These are phyloP conservation scores for Papilio machaon DNA, from an alignment of 1,140 invertebrate species.

Conservation along the genomic window DNA sequence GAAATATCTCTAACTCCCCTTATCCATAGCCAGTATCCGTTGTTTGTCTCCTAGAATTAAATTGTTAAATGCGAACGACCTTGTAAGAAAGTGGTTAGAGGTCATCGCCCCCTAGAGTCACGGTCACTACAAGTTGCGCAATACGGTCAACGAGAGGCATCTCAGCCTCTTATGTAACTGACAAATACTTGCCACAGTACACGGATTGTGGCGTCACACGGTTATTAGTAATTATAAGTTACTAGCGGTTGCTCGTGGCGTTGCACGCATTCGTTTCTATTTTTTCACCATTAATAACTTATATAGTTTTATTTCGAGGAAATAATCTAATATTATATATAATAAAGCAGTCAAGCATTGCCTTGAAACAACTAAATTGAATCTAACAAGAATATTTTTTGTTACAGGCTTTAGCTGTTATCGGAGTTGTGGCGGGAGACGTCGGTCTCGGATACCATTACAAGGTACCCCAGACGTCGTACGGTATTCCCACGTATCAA, in stretches of 20 bases:
- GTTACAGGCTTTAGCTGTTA: constrained; percentile 61
- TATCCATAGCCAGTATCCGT: not conserved
- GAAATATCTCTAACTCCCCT: not conserved
- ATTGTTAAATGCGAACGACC: not conserved
- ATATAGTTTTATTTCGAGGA: no score
- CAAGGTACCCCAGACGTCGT: constrained; percentile 61
- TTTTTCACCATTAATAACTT: no score
- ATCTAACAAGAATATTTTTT: constrained; percentile 39
- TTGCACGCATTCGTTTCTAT: not conserved
- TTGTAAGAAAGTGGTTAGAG: constrained; percentile 32
- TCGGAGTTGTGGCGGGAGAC: constrained; percentile 60
- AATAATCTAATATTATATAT: not conserved
- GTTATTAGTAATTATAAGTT: constrained; percentile 1
- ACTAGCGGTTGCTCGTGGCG: not conserved
- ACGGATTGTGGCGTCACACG: not conserved
- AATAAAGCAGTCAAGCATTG: not conserved
- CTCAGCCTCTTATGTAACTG: constrained; percentile 16
- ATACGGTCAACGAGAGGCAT: constrained; percentile 27
- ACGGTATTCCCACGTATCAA: constrained; percentile 61
- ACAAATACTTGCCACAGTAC: constrained; percentile 9
- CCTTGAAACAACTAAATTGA: not conserved
- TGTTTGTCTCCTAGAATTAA: not conserved
- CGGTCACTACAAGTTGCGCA: constrained; percentile 15
- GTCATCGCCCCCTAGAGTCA: constrained; percentile 28
- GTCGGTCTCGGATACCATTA: constrained; percentile 67